These are phyloP conservation scores for Morpho deidamia DNA, from an alignment of 2,888 invertebrate species.

Conservation along the genomic window DNA sequence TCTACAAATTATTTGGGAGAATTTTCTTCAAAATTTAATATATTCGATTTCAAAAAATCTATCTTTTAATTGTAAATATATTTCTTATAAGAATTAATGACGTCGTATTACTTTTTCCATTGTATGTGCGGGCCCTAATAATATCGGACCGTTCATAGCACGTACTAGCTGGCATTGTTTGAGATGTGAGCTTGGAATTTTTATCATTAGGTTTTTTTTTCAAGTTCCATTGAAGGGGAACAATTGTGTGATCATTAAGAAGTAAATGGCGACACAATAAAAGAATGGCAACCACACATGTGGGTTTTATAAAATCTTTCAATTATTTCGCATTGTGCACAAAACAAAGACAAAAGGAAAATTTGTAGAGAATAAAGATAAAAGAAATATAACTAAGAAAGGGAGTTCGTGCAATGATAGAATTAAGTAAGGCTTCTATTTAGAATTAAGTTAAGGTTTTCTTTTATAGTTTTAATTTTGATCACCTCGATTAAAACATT, in stretches of 20 bases:
- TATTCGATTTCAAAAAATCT: too few species aligned
- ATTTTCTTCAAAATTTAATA: too few species aligned
- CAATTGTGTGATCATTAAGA: slow-evolving; percentile 24
- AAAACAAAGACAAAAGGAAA: not conserved
- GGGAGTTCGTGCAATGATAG: not conserved
- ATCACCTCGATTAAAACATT: too few species aligned
- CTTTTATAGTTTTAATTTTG: too few species aligned
- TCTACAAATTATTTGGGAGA: too few species aligned
- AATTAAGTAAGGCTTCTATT: not conserved
- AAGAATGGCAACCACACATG: slow-evolving; percentile 17
- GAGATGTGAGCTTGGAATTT: slow-evolving; percentile 17
- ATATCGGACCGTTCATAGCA: slow-evolving; percentile 1
- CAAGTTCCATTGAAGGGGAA: slow-evolving; percentile 19
- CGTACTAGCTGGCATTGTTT: slow-evolving; percentile 14
- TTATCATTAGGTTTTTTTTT: slow-evolving; percentile 19
- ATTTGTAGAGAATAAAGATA: slow-evolving; percentile 10
- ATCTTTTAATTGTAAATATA: too few species aligned
- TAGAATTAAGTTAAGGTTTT: not conserved
- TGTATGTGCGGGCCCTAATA: slow-evolving; percentile 2
- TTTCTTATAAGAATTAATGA: too few species aligned
- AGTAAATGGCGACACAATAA: slow-evolving; percentile 23
- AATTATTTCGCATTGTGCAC: slow-evolving; percentile 20
- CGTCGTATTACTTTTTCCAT: not conserved
- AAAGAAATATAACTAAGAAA: not conserved
- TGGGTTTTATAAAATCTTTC: slow-evolving; percentile 22